Percentiles rank a stretch among this genome's conserved stretches.
phyloP scores from a whole-genome alignment of 2,797 vertebrate genomes.

The Arnoldichthys spilopterus region DNA sequence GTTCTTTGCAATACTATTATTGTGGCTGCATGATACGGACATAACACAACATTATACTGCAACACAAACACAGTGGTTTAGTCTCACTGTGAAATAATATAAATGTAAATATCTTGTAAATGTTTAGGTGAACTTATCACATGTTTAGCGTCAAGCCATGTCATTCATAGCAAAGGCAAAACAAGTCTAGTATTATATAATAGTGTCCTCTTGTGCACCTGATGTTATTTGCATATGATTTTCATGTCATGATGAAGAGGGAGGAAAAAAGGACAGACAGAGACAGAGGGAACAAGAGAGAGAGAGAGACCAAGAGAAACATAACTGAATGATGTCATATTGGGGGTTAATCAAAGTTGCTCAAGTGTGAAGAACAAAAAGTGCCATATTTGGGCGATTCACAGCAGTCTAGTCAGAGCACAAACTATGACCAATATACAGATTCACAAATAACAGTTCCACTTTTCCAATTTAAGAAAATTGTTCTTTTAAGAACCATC shows the following conservation, averaged over 20 bases:
- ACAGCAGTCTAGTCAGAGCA: not conserved
- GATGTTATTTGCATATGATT: not conserved
- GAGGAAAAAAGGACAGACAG: no score
- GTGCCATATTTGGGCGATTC: conserved; percentile 39
- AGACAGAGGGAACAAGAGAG: no score
- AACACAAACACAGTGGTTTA: no score
- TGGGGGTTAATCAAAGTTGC: not conserved
- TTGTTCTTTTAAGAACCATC: no score
- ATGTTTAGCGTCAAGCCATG: no score
- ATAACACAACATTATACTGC: no score
- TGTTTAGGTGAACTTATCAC: no score
- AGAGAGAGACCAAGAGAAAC: no score
- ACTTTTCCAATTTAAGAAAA: not conserved
- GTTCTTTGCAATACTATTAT: not conserved
- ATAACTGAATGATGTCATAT: conserved; percentile 19
- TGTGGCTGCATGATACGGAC: not conserved
- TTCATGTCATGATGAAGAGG: not conserved
- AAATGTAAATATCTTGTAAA: no score
- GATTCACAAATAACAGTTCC: not conserved
- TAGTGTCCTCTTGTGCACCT: not conserved
- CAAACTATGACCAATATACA: conserved; percentile 7
- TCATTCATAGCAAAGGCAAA: not conserved
- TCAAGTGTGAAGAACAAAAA: not conserved
- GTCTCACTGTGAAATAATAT: no score
- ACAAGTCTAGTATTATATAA: not conserved